Evolutionary conservation across 2,113 vertebrate genomes (phyloP), one percentile per base, ranked within the genome.

Genomic region (Oenanthe melanoleuca): DNA sequence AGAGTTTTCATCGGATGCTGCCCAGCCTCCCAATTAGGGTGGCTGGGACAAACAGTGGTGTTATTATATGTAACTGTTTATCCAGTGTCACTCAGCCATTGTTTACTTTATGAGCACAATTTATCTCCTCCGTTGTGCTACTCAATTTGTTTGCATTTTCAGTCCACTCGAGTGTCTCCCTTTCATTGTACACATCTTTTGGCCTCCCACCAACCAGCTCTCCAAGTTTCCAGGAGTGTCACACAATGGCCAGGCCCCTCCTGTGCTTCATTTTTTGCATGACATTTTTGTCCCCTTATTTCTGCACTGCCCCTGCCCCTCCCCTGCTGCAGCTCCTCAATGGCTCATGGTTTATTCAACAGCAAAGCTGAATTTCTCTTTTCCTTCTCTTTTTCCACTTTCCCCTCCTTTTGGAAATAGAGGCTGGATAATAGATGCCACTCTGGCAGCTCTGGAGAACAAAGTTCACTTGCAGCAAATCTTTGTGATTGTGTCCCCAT

Each of bases 321-420:
- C 72, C 78, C 71, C 78, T 67, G n/a, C 86, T 61, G 82, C 73
- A 25, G 77, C 79, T 86, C 50, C 77, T 92, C 95, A 88, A 82
- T 69, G 87, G 24, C 89, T 97, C 94, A 96, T 97, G 96, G 55
- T 95, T 97, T 97, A 97, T 97, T 94, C 96, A 97, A 92, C 80
- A 96, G 94, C 69, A 44, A 79, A 85, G 64, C 88, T 78, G 73
- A 45, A 74, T 80, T 93, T 86, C 65, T 90, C 77, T 89, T 86
- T 70, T 40, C 70, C 82, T 16, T 73, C 92, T 77, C 38, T 92
- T 90, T 84, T 67, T 12, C 24, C 60, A 26, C 81, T 26, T 53
- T 31, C 22, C 23, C 6, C 14, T 38, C 11, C 56, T 71, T 87
- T 78, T 71, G 50, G 87, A 92, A 80, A 42, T 0, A 55, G 66